phyloP scores from a whole-genome alignment of 2,888 invertebrate genomes.

The Hedya salicella region DNA sequence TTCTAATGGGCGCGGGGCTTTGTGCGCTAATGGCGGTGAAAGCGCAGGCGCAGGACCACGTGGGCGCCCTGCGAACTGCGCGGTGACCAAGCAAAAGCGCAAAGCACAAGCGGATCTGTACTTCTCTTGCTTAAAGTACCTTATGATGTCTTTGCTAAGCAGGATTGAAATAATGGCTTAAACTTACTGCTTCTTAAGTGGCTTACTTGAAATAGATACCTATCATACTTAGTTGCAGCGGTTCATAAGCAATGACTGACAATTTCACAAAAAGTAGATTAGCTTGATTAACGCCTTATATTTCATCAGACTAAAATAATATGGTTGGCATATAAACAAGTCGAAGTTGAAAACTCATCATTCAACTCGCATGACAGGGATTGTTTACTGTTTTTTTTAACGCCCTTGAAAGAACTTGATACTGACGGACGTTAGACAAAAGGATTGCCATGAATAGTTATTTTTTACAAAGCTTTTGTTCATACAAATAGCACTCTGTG shows the following conservation, averaged over 20 bases:
- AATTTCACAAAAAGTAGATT: too few relatives aligned
- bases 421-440: not conserved
- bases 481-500: too few relatives aligned
- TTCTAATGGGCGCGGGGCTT: constrained; percentile 69
- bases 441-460: not conserved
- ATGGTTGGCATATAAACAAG: not conserved
- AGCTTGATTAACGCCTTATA: not conserved
- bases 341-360: not conserved
- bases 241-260: not conserved
- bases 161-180: too few relatives aligned
- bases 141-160: too few relatives aligned
- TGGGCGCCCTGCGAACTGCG: constrained; percentile 49
- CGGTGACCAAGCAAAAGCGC: constrained; percentile 38
- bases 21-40: constrained; percentile 69
- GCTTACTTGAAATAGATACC: too few relatives aligned
- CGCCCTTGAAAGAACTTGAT: not conserved
- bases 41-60: constrained; percentile 57
- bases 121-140: too few relatives aligned
- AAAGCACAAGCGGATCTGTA: not conserved
- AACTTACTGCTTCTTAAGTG: too few relatives aligned
- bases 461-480: too few relatives aligned
- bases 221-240: not conserved
- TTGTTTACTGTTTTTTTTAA: not conserved
- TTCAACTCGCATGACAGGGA: not conserved
- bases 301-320: too few relatives aligned